These are phyloP conservation scores for Pachyuromys duprasi DNA, from an alignment of 2,797 vertebrate species.

Conservation along the genomic window DNA sequence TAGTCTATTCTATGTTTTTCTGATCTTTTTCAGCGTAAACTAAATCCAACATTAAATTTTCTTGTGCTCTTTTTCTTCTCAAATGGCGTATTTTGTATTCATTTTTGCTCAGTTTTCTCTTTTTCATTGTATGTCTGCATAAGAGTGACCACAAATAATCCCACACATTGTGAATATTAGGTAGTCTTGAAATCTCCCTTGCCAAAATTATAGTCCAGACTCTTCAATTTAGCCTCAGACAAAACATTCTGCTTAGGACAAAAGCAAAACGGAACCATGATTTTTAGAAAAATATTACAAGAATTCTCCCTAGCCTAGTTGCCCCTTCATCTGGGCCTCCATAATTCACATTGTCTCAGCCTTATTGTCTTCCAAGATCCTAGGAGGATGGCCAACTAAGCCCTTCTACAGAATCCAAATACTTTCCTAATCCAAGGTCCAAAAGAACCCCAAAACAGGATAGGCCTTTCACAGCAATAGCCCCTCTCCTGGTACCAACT, in stretches of 20 bases:
- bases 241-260: neutral
- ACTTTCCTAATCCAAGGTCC: neutral
- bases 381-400: neutral
- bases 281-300: neutral
- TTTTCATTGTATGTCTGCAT: neutral
- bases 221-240: neutral
- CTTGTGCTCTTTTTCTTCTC: neutral
- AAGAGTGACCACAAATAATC: neutral
- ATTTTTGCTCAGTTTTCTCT: neutral
- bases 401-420: neutral
- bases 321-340: neutral
- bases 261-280: neutral
- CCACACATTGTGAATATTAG: neutral
- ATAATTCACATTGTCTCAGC: neutral
- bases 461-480: neutral
- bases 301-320: neutral
- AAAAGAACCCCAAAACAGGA: neutral
- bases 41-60: neutral
- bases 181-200: neutral
- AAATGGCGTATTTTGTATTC: neutral
- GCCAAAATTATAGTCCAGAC: neutral
- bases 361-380: neutral
- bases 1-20: neutral
- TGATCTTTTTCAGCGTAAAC: neutral
- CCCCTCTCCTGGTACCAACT: neutral